Evolutionary conservation across 2,797 vertebrate species (phyloP), one percentile per base, ranked within the genome.

Genomic region (Platyrinchus mystaceus): DNA sequence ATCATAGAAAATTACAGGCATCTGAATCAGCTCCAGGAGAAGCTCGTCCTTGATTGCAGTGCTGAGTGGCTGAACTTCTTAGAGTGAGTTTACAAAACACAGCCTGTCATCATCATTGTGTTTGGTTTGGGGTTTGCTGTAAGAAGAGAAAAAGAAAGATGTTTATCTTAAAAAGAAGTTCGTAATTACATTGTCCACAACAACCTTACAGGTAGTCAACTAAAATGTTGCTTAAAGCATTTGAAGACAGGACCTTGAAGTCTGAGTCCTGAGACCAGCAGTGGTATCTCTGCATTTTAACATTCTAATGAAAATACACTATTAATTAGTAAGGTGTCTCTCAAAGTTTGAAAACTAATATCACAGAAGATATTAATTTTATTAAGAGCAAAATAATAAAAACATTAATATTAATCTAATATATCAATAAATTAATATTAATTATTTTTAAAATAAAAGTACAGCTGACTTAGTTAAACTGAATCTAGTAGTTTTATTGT

Each of bases 21-120:
- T 88, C 98, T 99, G 97, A 98, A 98, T 97, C 99, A 98, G 96
- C 98, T 99, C 84, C 98, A 98, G 58, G 99, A 99, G 97, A 98
- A 99, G 97, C 98, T 99, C 76, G 98, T 98, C 96, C 98, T 99
- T 73, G 99, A 98, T 98, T 99, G 99, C 95, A 97, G 84, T 68
- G 95, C 97, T 32, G 99, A 99, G 93, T 99, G 99, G 99, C 98
- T 98, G 81, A 89, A 79, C 88, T 99, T 99, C 97, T 98, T 99
- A 78, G 98, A 99, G 99, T 99, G 97, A 97, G 98, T 98, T 96
- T 93, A 53, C 62, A 93, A 55, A 90, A 39, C 64, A 93, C 16
- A 85, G 18, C 47, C 46, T 46, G 26, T 62, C 34, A 56, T 66
- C 70, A 9, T 34, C 12, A 3, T 10, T 47, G 6, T 24, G 5